These are phyloP conservation scores for Agelaius tricolor DNA, from an alignment of 2,113 vertebrate species.

Conservation along the genomic window DNA sequence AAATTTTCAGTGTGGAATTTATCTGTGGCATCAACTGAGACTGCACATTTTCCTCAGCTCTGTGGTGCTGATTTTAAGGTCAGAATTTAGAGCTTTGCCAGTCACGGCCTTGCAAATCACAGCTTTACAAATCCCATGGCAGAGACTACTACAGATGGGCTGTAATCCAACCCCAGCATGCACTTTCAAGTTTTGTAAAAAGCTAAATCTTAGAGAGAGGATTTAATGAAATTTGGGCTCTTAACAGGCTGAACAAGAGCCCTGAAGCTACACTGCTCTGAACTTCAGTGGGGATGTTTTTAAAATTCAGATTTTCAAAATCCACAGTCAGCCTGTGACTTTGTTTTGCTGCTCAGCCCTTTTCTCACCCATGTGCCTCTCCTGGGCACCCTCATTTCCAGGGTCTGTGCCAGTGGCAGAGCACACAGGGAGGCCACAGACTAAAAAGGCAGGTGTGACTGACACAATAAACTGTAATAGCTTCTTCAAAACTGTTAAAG, in stretches of 20 bases:
- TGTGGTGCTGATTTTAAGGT: conserved; percentile 20
- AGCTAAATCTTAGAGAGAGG: not conserved
- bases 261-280: not conserved
- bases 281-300: not conserved
- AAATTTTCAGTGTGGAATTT: not conserved
- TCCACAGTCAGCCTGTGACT: not conserved
- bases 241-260: not conserved
- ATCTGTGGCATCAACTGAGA: not conserved
- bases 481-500: conserved; percentile 59
- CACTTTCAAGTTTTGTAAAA: conserved; percentile 1
- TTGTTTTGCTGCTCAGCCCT: not conserved
- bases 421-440: not conserved
- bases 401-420: not conserved
- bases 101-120: conserved; percentile 22
- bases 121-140: conserved; percentile 32
- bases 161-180: conserved; percentile 11
- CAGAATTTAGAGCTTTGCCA: conserved; percentile 20
- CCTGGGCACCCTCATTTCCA: not conserved
- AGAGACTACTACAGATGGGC: conserved; percentile 11
- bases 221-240: conserved; percentile 5
- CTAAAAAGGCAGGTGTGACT: conserved; percentile 55
- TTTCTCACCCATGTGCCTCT: not conserved
- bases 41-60: not conserved
- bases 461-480: conserved; percentile 43
- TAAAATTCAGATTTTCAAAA: not conserved